These are phyloP conservation scores for Phymorhynchus buccinoides DNA, from an alignment of 1,140 invertebrate species.

Conservation along the genomic window DNA sequence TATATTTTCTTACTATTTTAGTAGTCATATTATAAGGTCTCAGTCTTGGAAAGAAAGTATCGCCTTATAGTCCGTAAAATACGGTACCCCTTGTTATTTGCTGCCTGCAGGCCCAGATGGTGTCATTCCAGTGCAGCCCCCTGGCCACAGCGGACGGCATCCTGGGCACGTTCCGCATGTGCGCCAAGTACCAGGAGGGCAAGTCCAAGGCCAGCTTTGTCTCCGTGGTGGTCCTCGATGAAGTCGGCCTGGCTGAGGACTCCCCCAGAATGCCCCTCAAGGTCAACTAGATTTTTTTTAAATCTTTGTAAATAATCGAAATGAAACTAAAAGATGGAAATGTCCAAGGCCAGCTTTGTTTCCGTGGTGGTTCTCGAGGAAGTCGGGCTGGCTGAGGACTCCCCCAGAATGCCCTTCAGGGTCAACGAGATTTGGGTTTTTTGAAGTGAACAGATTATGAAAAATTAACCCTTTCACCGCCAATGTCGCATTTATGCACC, in stretches of 20 bases:
- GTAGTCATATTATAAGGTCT: no score
- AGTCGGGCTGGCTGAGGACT: conserved; percentile 68
- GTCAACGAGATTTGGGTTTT: conserved; percentile 48
- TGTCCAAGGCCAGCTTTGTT: conserved; percentile 60
- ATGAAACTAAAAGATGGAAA: no score
- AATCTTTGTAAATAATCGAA: no score
- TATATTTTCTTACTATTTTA: no score
- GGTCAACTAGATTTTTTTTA: conserved; percentile 47
- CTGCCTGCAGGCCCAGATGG: conserved; percentile 61
- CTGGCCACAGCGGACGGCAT: conserved; percentile 68
- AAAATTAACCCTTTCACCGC: no score
- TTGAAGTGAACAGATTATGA: no score
- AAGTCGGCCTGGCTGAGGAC: conserved; percentile 69
- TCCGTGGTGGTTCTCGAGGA: conserved; percentile 70
- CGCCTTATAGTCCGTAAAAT: no score
- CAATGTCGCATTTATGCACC: no score
- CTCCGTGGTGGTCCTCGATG: conserved; percentile 68
- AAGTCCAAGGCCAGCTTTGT: conserved; percentile 63
- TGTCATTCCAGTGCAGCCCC: conserved; percentile 69
- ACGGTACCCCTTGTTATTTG: no score
- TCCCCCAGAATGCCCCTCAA: conserved; percentile 69
- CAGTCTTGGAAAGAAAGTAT: no score
- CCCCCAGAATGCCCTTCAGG: conserved; percentile 69
- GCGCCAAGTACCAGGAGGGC: conserved; percentile 63
- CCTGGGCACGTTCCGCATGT: conserved; percentile 61